These are phyloP conservation scores for Yasuhikotakia modesta DNA, from an alignment of 2,797 vertebrate species.

Conservation along the genomic window DNA sequence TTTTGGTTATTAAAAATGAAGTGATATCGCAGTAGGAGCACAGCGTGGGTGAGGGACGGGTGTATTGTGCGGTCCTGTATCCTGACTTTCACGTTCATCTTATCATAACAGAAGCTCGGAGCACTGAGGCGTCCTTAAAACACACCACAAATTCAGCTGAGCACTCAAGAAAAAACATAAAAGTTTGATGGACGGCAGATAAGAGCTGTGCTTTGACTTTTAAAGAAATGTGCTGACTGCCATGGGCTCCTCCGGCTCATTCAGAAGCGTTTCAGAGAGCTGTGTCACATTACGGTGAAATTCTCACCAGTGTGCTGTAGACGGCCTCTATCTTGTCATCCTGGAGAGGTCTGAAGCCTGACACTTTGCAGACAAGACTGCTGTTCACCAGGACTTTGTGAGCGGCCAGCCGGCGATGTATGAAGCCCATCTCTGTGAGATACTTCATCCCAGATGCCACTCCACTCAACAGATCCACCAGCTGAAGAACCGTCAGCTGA, in stretches of 20 bases:
- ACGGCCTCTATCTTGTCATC: conserved; percentile 92
- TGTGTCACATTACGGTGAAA: background rate
- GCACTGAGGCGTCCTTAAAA: conserved; percentile 12
- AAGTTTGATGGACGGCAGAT: conserved; percentile 25
- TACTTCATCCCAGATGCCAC: conserved; percentile 95
- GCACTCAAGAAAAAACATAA: background rate
- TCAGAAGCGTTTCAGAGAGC: conserved; percentile 3
- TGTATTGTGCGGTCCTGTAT: background rate
- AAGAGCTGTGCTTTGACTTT: conserved; percentile 25
- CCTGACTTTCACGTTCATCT: conserved; percentile 6
- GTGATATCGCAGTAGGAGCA: background rate
- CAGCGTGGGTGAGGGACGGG: background rate
- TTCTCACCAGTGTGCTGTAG: conserved; percentile 89
- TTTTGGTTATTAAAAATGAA: background rate
- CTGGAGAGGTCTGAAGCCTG: conserved; percentile 86
- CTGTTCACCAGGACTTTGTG: conserved; percentile 90
- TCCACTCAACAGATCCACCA: conserved; percentile 86
- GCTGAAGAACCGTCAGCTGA: conserved; percentile 83
- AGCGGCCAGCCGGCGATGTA: conserved; percentile 90
- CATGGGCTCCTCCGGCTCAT: conserved; percentile 11
- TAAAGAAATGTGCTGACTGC: conserved; percentile 25
- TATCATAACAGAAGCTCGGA: conserved; percentile 21
- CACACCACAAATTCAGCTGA: background rate
- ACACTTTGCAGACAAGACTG: conserved; percentile 90
- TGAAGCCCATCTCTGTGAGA: conserved; percentile 93